Percentiles rank a stretch among this genome's conserved stretches.
phyloP scores from a whole-genome alignment of 53 echinoderm and acorn worm genomes.

The Patiria pectinifera region DNA sequence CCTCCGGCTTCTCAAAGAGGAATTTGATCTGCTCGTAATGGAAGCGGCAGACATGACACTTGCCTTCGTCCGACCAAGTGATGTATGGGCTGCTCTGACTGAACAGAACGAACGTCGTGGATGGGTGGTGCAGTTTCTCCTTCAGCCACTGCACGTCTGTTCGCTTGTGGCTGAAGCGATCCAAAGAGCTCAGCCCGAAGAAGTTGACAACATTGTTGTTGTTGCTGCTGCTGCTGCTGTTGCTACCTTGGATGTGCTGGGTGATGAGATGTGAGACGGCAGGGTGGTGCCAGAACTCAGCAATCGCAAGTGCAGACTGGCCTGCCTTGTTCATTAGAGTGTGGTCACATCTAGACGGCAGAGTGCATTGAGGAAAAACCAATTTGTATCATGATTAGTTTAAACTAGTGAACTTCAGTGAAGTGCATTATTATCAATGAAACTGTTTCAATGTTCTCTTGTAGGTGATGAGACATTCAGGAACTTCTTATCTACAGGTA shows the following conservation, averaged over 20 bases:
- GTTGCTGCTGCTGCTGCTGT: conserved; percentile 6
- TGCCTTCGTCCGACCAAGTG: conserved; percentile 64
- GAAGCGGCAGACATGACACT: conserved; percentile 70
- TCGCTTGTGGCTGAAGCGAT: conserved; percentile 76
- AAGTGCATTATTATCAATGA: too few relatives aligned
- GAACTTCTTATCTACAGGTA: too few relatives aligned
- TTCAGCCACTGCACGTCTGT: conserved; percentile 80
- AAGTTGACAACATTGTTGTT: conserved; percentile 73
- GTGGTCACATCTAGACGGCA: conserved; percentile 69
- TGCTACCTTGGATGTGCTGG: conserved; percentile 37
- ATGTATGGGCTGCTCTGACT: conserved; percentile 72
- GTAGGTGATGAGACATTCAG: too few relatives aligned
- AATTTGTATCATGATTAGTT: background rate
- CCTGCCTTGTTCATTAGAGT: conserved; percentile 83
- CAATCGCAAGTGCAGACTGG: conserved; percentile 91
- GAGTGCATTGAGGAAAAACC: background rate
- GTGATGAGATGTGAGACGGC: conserved; percentile 38
- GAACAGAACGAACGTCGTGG: conserved; percentile 70
- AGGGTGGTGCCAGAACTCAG: conserved; percentile 93
- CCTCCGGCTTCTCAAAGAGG: conserved; percentile 51
- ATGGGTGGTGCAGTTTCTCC: conserved; percentile 56
- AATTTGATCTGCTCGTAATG: conserved; percentile 71
- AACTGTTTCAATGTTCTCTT: too few relatives aligned
- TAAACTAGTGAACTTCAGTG: too few relatives aligned
- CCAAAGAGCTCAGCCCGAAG: conserved; percentile 83